Evolutionary conservation across 2,113 vertebrate genomes (phyloP), one percentile per base, ranked within the genome.

Genomic region (Halichoeres trimaculatus): DNA sequence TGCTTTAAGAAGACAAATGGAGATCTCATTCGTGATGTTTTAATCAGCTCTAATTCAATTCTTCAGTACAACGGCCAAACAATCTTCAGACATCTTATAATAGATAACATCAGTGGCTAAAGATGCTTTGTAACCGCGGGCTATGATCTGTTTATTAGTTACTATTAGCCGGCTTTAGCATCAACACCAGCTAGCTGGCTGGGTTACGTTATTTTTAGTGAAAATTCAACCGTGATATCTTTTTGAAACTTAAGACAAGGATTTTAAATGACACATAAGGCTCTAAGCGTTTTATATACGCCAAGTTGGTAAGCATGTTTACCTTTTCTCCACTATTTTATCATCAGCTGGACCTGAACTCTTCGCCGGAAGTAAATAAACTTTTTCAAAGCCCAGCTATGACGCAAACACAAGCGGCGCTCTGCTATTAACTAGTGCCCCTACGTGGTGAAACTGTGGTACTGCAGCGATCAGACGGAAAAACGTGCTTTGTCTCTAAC

Each of bases 351-450:
- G 17, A 26, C 9, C 20, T 66, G 74, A 70, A 82, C 59, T 53
- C 20, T 62, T 64, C 38, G 53, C 85, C 85, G 90, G 89, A 93
- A 90, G 83, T 87, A 85, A 83, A 91, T 60, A 70, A 82, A 78
- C 58, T 36, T 74, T 72, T 70, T 66, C 47, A 17, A 10, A 5
- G 19, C 10, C 53, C 60, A 65, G 30, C 59, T 41, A 2, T 8
- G 47, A 61, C 19, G 43, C 19, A 8, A 2, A 4, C 7, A 20
- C 30, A 20, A 2, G 1, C 0, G 23, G 23, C 5, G n/a, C 12
- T 14, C 13, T 0, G 22, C 5, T 45, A 0, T 20, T 19, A 24
- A n/a, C 38, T 16, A 23, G 8, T 22, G 88, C 86, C 70, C 0
- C 61, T 51, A 0, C 8, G 84, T 72, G 91, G 81, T 40, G 26